Evolutionary conservation across 2,888 invertebrate species (phyloP), one percentile per base, ranked within the genome.

Genomic region (Xestia sexstrigata): DNA sequence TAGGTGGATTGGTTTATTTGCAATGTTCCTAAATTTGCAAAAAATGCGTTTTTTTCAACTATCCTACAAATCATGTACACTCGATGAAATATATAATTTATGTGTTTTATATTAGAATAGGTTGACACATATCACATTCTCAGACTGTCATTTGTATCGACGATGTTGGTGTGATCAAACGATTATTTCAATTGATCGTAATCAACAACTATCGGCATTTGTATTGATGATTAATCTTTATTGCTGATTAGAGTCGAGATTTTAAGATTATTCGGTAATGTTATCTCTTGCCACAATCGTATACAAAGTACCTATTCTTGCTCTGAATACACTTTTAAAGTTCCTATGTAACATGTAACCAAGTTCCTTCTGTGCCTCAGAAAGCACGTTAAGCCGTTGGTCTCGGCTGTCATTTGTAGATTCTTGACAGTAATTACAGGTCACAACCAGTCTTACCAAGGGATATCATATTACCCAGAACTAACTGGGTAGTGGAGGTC

Each of bases 201-300:
- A 66, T 72, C 47, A 7, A 39, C 26, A 35, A 39, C 65, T 30
- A 58, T 70, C 42, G 35, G 8, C 17, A 23, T 62, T 35, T 60
- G 35, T 74, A 23, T 52, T 63, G 62, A 49, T 17, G 17, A 42
- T 60, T 15, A 42, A 20, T 52, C 17, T 5, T 70, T 49, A 30
- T n/a, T 6, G 17, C 60, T 71, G 49, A 67, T 49, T 30, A n/a
- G 8, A 13, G 11, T 26, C n/a, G 17, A 20, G 23, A 47, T 72
- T 60, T 45, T 20, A 13, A 30, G 23, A 73, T 55, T 35, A 74
- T 58, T 47, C 9, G 13, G 13, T 55, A 2, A 26, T 62, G 20
- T 58, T 74, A 70, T 70, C 30, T 70, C n/a, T 74, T n/a, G 30
- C 55, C 17, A 55, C 23, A 52, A 73, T 69, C 42, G 20, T 62